These are phyloP conservation scores for Triplophysa bombifrons DNA, from an alignment of 2,797 vertebrate genomes.

Conservation along the genomic window DNA sequence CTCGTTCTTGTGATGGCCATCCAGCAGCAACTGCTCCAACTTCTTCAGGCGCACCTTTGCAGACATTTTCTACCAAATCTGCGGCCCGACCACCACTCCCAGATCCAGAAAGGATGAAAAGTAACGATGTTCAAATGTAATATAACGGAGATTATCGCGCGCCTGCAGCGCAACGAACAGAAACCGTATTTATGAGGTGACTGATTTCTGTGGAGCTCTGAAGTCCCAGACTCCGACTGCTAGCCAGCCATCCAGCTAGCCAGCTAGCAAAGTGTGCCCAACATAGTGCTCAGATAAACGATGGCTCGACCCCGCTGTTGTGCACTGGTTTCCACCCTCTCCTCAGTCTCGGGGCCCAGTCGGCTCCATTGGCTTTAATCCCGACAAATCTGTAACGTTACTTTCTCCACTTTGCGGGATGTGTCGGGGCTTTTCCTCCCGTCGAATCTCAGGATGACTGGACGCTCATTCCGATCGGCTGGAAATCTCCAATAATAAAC, in stretches of 20 bases:
- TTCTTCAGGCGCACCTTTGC: constrained; percentile 92
- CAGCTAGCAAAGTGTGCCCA: constrained; percentile 67
- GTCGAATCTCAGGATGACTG: constrained; percentile 64
- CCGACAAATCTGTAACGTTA: constrained; percentile 66
- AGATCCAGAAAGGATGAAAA: constrained; percentile 5
- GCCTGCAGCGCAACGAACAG: constrained; percentile 30
- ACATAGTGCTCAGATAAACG: constrained; percentile 61
- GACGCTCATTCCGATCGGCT: constrained; percentile 63
- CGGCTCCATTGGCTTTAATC: constrained; percentile 70
- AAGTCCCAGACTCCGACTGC: constrained; percentile 61
- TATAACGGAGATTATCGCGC: not conserved
- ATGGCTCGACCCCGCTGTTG: constrained; percentile 25
- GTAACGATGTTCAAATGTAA: not conserved
- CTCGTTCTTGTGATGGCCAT: constrained; percentile 81
- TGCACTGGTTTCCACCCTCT: constrained; percentile 42
- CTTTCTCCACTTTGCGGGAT: constrained; percentile 66
- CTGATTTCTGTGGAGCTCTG: constrained; percentile 52
- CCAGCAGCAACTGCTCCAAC: constrained; percentile 91
- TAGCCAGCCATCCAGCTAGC: constrained; percentile 68
- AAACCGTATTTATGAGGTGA: constrained; percentile 39
- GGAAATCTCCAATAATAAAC: constrained; percentile 8
- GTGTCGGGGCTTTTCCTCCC: constrained; percentile 63
- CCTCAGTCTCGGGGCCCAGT: constrained; percentile 59
- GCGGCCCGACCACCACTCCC: constrained; percentile 49
- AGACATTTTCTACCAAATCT: constrained; percentile 77